These are phyloP conservation scores for Esperia sulphurella DNA, from an alignment of 2,888 invertebrate species.

Conservation along the genomic window DNA sequence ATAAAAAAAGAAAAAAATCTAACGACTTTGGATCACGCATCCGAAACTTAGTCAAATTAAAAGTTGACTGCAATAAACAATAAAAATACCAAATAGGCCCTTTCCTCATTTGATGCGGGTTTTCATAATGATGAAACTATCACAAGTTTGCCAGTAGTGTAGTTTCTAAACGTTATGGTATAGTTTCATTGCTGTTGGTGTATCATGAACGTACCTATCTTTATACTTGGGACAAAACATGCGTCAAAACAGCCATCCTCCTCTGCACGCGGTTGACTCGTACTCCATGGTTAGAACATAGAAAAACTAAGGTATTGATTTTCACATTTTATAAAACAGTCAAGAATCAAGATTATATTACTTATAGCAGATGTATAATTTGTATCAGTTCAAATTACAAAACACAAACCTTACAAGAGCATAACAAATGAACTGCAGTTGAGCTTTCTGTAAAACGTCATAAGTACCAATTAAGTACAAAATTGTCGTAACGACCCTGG, in stretches of 20 bases:
- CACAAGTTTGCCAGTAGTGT: constrained; percentile 29
- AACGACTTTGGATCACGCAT: constrained; percentile 72
- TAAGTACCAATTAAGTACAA: constrained; percentile 74
- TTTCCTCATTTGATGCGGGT: constrained; percentile 56
- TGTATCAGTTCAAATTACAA: no score
- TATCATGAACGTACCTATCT: constrained; percentile 1
- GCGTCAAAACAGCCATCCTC: no score
- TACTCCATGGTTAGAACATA: no score
- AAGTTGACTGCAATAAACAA: constrained; percentile 75
- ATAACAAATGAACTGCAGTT: not conserved
- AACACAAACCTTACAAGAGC: not conserved
- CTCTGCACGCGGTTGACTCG: no score
- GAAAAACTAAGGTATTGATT: no score
- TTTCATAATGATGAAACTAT: constrained; percentile 44
- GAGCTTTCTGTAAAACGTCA: constrained; percentile 34
- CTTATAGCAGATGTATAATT: no score
- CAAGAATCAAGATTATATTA: no score
- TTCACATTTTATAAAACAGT: no score
- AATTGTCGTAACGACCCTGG: constrained; percentile 54
- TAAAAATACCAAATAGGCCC: constrained; percentile 63
- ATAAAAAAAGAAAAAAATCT: constrained; percentile 59
- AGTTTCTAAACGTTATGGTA: constrained; percentile 9
- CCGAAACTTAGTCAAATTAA: constrained; percentile 73
- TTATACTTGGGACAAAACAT: constrained; percentile 8
- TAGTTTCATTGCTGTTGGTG: constrained; percentile 8